Evolutionary conservation across 2,888 invertebrate species (phyloP).

Genomic region (Salpingus planirostris): DNA sequence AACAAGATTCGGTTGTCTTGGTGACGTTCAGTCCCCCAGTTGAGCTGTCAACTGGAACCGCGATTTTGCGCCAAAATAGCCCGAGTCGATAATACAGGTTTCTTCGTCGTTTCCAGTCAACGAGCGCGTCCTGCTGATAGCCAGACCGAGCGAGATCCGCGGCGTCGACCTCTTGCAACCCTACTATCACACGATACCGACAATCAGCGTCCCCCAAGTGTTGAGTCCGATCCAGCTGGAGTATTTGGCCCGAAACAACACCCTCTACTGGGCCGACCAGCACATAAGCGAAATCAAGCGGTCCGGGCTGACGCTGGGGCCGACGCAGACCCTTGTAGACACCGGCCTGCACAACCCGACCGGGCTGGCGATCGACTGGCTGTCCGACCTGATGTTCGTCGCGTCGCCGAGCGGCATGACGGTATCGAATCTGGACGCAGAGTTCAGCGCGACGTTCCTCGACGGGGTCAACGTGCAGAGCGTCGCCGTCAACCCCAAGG

Average conservation of each 20-base stretch:
- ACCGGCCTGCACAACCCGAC: constrained; percentile 55
- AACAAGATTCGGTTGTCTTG: too few relatives aligned
- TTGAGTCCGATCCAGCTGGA: constrained; percentile 63
- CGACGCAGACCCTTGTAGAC: constrained; percentile 65
- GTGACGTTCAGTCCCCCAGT: too few relatives aligned
- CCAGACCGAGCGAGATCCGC: constrained; percentile 66
- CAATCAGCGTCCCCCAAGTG: constrained; percentile 64
- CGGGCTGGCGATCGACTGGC: constrained; percentile 78
- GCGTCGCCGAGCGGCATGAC: constrained; percentile 55
- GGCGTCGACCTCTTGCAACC: constrained; percentile 74
- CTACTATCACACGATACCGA: constrained; percentile 70
- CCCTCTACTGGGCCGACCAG: constrained; percentile 71
- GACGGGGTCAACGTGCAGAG: constrained; percentile 49
- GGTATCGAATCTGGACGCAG: constrained; percentile 63
- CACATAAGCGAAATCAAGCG: constrained; percentile 67
- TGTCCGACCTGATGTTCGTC: constrained; percentile 67
- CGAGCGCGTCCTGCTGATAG: constrained; percentile 70
- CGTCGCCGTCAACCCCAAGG: constrained; percentile 60
- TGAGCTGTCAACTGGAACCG: too few relatives aligned
- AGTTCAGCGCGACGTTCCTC: constrained; percentile 48
- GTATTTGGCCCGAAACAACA: constrained; percentile 54
- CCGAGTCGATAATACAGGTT: too few relatives aligned
- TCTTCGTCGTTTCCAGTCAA: constrained; percentile 49
- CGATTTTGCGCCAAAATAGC: too few relatives aligned
- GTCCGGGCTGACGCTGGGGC: constrained; percentile 57